Base-by-base conservation (phyloP, 2,113 vertebrate species). In the Aramus guarauna region DNA sequence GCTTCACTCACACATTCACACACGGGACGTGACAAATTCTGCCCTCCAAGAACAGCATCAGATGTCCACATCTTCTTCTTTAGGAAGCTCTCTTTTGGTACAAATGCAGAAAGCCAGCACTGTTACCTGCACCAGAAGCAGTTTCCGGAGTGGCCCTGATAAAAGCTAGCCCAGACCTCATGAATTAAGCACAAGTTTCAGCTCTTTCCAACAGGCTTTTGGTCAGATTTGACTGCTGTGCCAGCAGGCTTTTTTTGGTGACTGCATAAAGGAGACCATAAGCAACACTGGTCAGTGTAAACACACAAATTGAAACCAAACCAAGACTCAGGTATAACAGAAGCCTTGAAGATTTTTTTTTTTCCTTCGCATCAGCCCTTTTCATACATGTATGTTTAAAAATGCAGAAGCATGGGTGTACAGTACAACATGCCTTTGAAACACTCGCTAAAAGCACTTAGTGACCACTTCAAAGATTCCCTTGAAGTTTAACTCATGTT, bases 401-500 rank as follows among this genome's bases (percentile, higher is more conserved):
- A 85, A 91, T 0, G 9, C 60, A 87, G 91, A 71, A 80, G 73
- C 68, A 86, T 12, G 56, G 69, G 36, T 78, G 81, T 79, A 79
- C 22, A 75, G 60, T 56, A n/a, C 77, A 89, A 76, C 67, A 48
- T 6, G 56, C 34, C 80, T 92, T 92, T 91, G 81, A 92, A 97
- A 96, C 34, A 23, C 81, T 88, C 34, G 16, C 77, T 91, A 84
- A 95, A 96, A 87, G 80, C 92, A 90, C 86, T 92, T 59, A 75
- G 69, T 50, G 86, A 91, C 91, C 86, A 82, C 92, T 91, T 95
- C 88, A 95, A 95, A 97, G 80, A 58, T 32, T n/a, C 48, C 53
- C 89, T 94, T 94, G 83, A 94, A 89, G 79, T 91, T 94, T 85
- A 89, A 81, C 80, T 92, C 90, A 72, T 56, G 67, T 94, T 94